Conservation (phyloP, 1,140 invertebrate genomes). For the Calephelis nemesis region DNA sequence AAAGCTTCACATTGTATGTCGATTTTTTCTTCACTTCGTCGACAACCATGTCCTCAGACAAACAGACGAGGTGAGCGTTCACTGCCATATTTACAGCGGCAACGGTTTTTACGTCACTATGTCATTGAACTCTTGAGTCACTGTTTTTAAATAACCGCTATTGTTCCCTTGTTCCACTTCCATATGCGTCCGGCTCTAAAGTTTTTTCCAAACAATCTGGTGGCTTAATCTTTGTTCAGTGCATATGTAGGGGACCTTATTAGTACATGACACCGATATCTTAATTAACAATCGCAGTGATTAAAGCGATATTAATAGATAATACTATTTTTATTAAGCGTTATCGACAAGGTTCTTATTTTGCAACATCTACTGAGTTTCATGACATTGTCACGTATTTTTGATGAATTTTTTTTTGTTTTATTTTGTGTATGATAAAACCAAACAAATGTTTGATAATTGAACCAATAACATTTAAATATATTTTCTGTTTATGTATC, state of each 20-base stretch:
- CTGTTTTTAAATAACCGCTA: conserved; percentile 1
- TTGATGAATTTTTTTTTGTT: no score
- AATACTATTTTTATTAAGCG: neutral
- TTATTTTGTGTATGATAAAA: no score
- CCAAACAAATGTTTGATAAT: no score
- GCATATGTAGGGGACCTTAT: neutral
- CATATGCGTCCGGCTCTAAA: neutral
- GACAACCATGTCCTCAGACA: conserved; percentile 27
- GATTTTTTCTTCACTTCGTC: conserved; percentile 24
- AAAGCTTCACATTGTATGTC: conserved; percentile 5
- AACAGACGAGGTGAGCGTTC: conserved; percentile 27
- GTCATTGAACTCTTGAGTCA: conserved; percentile 16
- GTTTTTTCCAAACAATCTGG: neutral
- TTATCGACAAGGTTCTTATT: neutral
- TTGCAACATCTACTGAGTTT: neutral
- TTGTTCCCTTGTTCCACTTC: conserved; percentile 13
- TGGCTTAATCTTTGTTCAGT: neutral
- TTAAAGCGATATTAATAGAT: conserved; percentile 15
- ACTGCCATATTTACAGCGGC: conserved; percentile 29
- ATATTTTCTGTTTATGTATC: no score
- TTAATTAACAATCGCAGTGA: neutral
- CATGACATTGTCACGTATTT: no score
- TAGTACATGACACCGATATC: conserved; percentile 4
- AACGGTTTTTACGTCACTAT: neutral
- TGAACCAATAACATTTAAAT: no score